Conservation (phyloP, 2,888 invertebrate genomes). For the Ectropis crepuscularia region DNA sequence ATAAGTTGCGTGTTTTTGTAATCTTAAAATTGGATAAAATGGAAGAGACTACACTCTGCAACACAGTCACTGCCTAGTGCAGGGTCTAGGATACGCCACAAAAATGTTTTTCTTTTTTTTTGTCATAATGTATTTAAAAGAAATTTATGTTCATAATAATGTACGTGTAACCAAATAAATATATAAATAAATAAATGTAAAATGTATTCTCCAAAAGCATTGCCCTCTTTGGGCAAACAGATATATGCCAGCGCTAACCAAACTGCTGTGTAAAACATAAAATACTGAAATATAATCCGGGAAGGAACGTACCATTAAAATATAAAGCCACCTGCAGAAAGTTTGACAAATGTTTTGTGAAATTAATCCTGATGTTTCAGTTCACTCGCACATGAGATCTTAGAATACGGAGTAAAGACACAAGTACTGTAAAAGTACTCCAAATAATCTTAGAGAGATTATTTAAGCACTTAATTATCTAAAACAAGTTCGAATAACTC, state of each 20-base stretch:
- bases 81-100: too few relatives aligned
- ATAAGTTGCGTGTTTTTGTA: too few relatives aligned
- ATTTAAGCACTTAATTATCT: slow-evolving; percentile 32
- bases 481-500: slow-evolving; percentile 28
- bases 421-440: slow-evolving; percentile 35
- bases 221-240: too few relatives aligned
- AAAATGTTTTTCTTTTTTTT: too few relatives aligned
- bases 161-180: too few relatives aligned
- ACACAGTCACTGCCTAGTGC: too few relatives aligned
- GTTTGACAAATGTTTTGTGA: slow-evolving; percentile 41
- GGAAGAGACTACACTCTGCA: too few relatives aligned
- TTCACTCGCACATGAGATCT: slow-evolving; percentile 22
- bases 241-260: not conserved
- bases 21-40: too few relatives aligned
- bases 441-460: slow-evolving; percentile 34
- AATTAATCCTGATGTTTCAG: slow-evolving; percentile 26
- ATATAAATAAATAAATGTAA: too few relatives aligned
- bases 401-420: slow-evolving; percentile 33
- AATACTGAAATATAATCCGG: slow-evolving; percentile 38
- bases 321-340: slow-evolving; percentile 38
- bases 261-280: not conserved
- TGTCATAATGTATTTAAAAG: too few relatives aligned
- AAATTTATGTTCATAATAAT: too few relatives aligned
- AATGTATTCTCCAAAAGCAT: too few relatives aligned
- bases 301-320: slow-evolving; percentile 36